phyloP scores from a whole-genome alignment of 1,140 invertebrate species.

The Caenorhabditis briggsae region DNA sequence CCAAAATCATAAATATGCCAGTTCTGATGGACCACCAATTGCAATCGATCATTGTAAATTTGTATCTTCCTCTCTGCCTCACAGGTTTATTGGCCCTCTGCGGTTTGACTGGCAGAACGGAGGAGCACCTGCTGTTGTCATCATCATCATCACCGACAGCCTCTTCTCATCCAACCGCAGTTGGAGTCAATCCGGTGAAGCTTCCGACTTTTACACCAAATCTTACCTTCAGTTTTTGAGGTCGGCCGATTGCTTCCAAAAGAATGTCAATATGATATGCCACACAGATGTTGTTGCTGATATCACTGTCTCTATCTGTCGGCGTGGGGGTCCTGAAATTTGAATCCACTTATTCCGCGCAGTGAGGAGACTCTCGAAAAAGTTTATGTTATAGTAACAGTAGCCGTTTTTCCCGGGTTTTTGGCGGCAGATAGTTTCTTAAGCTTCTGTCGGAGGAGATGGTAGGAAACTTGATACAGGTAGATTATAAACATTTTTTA shows the following conservation, averaged over 20 bases:
- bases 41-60: conserved; percentile 51
- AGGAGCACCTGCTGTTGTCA: conserved; percentile 22
- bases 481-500: conserved; percentile 40
- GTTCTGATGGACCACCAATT: background rate
- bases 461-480: background rate
- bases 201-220: conserved; percentile 39
- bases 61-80: conserved; percentile 38
- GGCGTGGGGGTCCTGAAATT: background rate
- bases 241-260: conserved; percentile 26
- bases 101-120: conserved; percentile 48
- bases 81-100: conserved; percentile 55
- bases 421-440: background rate
- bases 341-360: background rate
- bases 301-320: background rate
- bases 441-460: background rate
- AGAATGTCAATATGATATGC: conserved; percentile 30
- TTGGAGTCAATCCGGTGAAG: background rate
- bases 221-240: conserved; percentile 3
- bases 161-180: background rate
- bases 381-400: conserved; percentile 52
- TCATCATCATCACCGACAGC: conserved; percentile 27
- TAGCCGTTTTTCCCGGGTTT: conserved; percentile 1
- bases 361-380: background rate
- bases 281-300: conserved; percentile 15
- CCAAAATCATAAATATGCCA: conserved; percentile 53